Evolutionary conservation across 2,797 vertebrate genomes (phyloP), one percentile per base, ranked within the genome.

Genomic region (Denticeps clupeoides): DNA sequence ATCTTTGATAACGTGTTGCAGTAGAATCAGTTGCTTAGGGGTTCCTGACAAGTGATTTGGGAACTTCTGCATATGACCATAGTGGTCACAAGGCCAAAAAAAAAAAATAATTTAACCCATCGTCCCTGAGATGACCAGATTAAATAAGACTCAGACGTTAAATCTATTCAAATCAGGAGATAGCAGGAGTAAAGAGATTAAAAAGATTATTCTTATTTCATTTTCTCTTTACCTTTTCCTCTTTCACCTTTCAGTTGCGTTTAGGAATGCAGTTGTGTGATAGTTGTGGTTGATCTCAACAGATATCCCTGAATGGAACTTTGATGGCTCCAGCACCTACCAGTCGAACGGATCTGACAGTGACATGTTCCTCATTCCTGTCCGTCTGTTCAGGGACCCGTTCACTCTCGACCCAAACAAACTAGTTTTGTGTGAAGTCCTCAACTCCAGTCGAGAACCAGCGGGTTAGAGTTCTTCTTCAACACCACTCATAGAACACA

Each of bases 261-360:
- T 3, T 19, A 2, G 19, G n/a, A n/a, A n/a, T n/a, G 5, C 19
- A 15, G 1, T 2, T 25, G 1, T 32, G 3, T n/a, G 18, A 7
- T 1, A 9, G 6, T 16, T n/a, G n/a, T n/a, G n/a, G n/a, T n/a
- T n/a, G n/a, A n/a, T n/a, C n/a, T n/a, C 28, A 0, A 0, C 68
- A 92, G 89, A 91, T 1, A 56, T 93, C 21, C 86, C 88, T 0
- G 88, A 89, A 64, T 93, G 90, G 89, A 88, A 83, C 61, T 93
- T 88, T 0, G 88, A 88, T 4, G 89, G 86, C 23, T 88, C 87
- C 4, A 89, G 88, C 65, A 90, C 89, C 0, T 70, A 65, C 1
- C 88, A 91, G 61, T 53, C 86, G 0, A 64, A 82, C 48, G 82
- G 78, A 12, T 82, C 76, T 53, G 84, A 89, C 77, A 90, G 86